Percentiles rank a stretch among this genome's conserved stretches.
These are phyloP conservation scores for Psephotus haematonotus DNA, from an alignment of 2,113 vertebrate genomes.

Conservation along the genomic window DNA sequence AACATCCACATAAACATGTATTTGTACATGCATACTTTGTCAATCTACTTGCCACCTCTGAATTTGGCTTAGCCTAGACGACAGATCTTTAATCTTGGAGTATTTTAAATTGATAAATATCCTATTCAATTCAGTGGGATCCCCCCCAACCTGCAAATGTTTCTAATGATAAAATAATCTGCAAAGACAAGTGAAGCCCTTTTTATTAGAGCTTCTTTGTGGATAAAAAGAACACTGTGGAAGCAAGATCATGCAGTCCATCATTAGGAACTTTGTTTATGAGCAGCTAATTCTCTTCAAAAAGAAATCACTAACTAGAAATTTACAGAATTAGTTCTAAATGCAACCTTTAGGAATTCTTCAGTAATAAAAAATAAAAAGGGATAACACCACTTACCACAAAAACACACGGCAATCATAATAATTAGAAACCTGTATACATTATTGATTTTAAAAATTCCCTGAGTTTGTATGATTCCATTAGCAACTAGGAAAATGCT, in stretches of 20 bases:
- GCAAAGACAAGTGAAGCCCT: background rate
- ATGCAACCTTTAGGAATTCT: background rate
- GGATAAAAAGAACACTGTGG: background rate
- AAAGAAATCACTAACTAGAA: background rate
- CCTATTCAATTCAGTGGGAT: background rate
- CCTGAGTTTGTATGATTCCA: background rate
- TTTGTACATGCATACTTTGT: background rate
- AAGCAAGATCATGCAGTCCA: background rate
- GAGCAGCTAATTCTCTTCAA: background rate
- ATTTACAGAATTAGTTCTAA: background rate
- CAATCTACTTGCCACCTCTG: background rate
- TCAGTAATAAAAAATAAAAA: background rate
- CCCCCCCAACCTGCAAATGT: background rate
- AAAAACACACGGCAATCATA: conserved; percentile 46
- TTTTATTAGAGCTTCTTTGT: background rate
- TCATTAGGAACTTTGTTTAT: background rate
- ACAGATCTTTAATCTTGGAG: background rate
- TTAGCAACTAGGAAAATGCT: background rate
- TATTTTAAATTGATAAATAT: background rate
- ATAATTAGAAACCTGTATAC: background rate
- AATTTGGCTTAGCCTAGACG: background rate
- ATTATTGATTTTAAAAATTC: background rate
- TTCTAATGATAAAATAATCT: background rate
- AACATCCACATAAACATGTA: background rate
- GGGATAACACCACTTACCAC: background rate